Evolutionary conservation across 2,888 invertebrate genomes (phyloP).

Genomic region (Sussaba pulchella): DNA sequence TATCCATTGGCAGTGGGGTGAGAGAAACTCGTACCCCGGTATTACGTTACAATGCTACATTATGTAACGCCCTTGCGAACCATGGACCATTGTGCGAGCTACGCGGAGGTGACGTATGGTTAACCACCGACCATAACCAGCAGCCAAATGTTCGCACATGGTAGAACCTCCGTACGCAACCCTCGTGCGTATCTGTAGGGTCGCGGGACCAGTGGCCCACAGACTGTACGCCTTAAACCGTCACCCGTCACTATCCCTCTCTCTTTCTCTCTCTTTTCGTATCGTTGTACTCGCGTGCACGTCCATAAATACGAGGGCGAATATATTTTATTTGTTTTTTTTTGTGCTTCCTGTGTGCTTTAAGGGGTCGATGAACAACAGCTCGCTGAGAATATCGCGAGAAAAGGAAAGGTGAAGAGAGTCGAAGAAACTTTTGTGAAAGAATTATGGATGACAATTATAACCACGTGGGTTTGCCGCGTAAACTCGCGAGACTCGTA

Average conservation of each 20-base stretch:
- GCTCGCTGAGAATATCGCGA: no score
- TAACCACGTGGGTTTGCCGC: constrained; percentile 48
- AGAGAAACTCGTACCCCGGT: constrained; percentile 66
- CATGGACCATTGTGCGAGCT: constrained; percentile 72
- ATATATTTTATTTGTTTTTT: no score
- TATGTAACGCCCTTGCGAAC: constrained; percentile 74
- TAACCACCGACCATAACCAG: constrained; percentile 78
- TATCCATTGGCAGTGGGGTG: constrained; percentile 49
- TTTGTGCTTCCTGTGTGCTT: no score
- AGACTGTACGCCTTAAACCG: constrained; percentile 12
- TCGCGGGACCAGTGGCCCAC: not conserved
- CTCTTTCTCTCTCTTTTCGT: not conserved
- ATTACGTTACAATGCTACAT: constrained; percentile 77
- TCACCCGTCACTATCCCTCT: constrained; percentile 51
- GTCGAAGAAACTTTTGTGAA: constrained; percentile 36
- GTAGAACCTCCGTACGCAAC: constrained; percentile 36
- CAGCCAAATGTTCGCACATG: constrained; percentile 78
- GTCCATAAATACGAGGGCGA: not conserved
- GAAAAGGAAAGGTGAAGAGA: constrained; percentile 22
- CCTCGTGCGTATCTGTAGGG: no score
- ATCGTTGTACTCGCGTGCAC: constrained; percentile 5
- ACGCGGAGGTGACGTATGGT: constrained; percentile 75
- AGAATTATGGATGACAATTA: constrained; percentile 68
- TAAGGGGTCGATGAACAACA: no score
- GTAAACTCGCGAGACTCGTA: constrained; percentile 72